These are phyloP conservation scores for Hypotaenidia okinawae DNA, from an alignment of 2,797 vertebrate species.

Conservation along the genomic window DNA sequence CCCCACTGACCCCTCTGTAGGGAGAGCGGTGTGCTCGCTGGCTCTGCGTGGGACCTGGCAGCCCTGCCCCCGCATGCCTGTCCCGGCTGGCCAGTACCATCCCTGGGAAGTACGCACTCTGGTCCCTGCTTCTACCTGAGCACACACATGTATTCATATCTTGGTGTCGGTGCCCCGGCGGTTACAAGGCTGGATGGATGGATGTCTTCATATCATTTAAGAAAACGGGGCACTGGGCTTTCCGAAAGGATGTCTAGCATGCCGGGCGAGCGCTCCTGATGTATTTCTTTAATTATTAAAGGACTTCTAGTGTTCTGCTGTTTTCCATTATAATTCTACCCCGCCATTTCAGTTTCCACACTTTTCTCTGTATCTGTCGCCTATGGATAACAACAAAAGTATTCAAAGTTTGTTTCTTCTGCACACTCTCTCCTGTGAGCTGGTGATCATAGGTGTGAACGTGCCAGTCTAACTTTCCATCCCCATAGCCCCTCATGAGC, in stretches of 20 bases:
- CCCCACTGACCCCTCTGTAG: fast-evolving
- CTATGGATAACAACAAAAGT: neutral
- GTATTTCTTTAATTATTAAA: neutral
- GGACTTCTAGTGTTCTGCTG: neutral
- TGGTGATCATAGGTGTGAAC: neutral
- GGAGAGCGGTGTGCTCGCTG: too few species aligned
- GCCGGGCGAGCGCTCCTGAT: neutral
- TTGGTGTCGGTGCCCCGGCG: fast-evolving
- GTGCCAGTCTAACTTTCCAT: neutral
- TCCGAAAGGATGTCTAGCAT: neutral
- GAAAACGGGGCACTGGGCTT: neutral
- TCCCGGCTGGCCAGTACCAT: fast-evolving
- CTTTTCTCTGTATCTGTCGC: neutral
- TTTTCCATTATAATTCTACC: neutral
- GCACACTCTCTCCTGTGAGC: neutral
- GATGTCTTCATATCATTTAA: neutral
- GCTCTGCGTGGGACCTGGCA: fast-evolving
- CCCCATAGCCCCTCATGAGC: neutral
- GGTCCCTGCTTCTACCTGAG: fast-evolving
- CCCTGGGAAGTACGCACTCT: fast-evolving
- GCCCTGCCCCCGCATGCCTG: too few species aligned
- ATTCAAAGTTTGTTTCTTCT: neutral
- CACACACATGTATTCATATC: neutral
- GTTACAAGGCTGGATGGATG: neutral
- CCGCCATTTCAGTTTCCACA: neutral